Conservation (phyloP, 1,140 invertebrate genomes). For the Scaptomyza pallida region DNA sequence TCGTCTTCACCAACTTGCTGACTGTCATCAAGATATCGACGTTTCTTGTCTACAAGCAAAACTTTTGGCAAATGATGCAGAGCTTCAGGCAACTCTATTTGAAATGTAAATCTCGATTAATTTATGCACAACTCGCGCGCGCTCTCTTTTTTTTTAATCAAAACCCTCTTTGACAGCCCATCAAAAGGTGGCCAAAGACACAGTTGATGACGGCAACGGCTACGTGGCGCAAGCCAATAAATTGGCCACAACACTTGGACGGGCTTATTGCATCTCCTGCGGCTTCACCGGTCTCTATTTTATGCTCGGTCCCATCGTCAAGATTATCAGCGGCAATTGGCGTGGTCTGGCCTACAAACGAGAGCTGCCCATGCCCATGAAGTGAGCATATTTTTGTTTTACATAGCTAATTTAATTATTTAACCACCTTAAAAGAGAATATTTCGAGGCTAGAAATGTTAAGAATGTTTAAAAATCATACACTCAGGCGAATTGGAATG, state of each 20-base stretch:
- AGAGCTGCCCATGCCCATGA: constrained; percentile 78
- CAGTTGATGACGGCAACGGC: not conserved
- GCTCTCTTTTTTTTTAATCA: too few species aligned
- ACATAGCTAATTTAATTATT: not conserved
- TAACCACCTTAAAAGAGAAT: not conserved
- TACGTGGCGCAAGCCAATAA: constrained; percentile 57
- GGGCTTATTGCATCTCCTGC: constrained; percentile 62
- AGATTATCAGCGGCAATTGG: constrained; percentile 45
- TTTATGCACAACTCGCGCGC: not conserved
- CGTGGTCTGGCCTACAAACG: constrained; percentile 17
- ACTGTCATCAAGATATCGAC: constrained; percentile 72
- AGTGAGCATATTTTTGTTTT: constrained; percentile 36
- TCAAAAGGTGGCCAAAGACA: constrained; percentile 1
- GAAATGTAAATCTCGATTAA: constrained; percentile 55
- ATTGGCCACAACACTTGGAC: constrained; percentile 50
- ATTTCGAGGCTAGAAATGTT: not conserved
- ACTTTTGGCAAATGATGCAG: constrained; percentile 62
- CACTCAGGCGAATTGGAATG: too few species aligned
- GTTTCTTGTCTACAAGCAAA: constrained; percentile 59
- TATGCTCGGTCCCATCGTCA: constrained; percentile 63
- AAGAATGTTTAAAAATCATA: not conserved
- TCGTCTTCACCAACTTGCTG: constrained; percentile 71
- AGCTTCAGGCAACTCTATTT: constrained; percentile 64
- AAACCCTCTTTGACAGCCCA: constrained; percentile 39
- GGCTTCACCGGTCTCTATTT: constrained; percentile 68